Conservation (phyloP, 1,140 invertebrate species). For the Parasteatoda tepidariorum region DNA sequence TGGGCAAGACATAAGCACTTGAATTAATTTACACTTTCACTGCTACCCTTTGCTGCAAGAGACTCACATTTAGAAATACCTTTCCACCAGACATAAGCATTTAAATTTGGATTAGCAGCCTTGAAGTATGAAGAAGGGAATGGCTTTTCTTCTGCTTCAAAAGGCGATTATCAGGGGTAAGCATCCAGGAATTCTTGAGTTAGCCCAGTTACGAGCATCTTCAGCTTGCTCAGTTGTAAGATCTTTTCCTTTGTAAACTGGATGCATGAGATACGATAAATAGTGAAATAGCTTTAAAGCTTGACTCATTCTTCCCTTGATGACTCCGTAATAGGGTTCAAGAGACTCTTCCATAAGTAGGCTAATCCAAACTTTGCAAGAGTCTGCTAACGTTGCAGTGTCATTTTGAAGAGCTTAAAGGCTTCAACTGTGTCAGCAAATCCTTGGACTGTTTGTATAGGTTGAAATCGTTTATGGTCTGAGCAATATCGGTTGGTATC, state of each 20-base stretch:
- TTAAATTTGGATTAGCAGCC: too few relatives aligned
- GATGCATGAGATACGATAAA: not conserved
- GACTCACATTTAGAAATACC: too few relatives aligned
- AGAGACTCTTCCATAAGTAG: not conserved
- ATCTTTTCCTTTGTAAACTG: not conserved
- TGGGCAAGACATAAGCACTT: too few relatives aligned
- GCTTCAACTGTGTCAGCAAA: not conserved
- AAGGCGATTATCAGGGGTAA: not conserved
- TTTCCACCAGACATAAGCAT: too few relatives aligned
- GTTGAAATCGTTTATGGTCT: conserved; percentile 1
- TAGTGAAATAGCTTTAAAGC: not conserved
- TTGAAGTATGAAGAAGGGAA: conserved; percentile 67
- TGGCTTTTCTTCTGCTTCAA: not conserved
- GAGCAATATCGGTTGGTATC: not conserved
- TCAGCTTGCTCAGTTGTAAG: not conserved
- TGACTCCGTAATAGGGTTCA: not conserved
- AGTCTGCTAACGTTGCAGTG: not conserved
- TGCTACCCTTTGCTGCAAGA: too few relatives aligned
- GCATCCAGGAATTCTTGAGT: not conserved
- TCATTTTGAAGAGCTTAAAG: not conserved
- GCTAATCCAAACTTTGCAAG: not conserved
- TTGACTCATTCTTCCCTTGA: not conserved
- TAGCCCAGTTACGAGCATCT: too few relatives aligned
- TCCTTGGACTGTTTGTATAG: conserved; percentile 4
- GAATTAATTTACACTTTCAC: too few relatives aligned